Base-by-base conservation (phyloP, 2,113 vertebrate genomes). In the Macaca mulatta region DNA sequence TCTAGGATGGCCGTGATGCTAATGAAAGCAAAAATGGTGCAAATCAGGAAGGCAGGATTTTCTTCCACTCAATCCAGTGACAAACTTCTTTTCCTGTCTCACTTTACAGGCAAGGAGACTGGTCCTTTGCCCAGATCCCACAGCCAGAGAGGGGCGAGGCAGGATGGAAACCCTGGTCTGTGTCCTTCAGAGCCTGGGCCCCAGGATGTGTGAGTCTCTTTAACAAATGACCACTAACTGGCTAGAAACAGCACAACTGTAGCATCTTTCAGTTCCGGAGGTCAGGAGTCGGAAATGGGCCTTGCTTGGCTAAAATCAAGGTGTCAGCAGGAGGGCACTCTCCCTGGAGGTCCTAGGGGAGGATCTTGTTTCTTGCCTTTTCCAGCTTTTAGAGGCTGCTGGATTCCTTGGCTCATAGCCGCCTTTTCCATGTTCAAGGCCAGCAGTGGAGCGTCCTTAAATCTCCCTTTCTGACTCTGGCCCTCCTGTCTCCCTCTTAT, bases 381-480 rank as follows among this genome's bases (percentile, higher is more conserved):
- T 16, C 72, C 20, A 6, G 11, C 9, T 13, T 52, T 70, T 61
- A 8, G 52, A 59, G n/a, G 67, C 43, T 12, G 45, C 90, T 18
- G 10, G 25, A 0, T 23, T 8, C 30, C 61, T 67, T 9, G 52
- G 50, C 30, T 81, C 10, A 13, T 5, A 79, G 20, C 6, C 3
- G 7, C 32, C 7, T 59, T n/a, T 22, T 38, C 30, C 3, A 8
- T 27, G 59, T 40, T 55, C 32, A 27, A 23, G 57, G 30, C 40
- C 79, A n/a, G 18, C 18, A 0, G 22, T 0, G 3, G 3, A 0
- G 40, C 52, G 0, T 57, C 20, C 55, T 3, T 0, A 1, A 12
- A 45, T 35, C 35, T 81, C 35, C 18, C 45, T 30, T n/a, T 2
- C 27, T 0, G 10, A 32, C 18, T n/a, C 48, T 30, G 4, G 18